Evolutionary conservation across 1,140 invertebrate species (phyloP).

Genomic region (Diuraphis noxia): DNA sequence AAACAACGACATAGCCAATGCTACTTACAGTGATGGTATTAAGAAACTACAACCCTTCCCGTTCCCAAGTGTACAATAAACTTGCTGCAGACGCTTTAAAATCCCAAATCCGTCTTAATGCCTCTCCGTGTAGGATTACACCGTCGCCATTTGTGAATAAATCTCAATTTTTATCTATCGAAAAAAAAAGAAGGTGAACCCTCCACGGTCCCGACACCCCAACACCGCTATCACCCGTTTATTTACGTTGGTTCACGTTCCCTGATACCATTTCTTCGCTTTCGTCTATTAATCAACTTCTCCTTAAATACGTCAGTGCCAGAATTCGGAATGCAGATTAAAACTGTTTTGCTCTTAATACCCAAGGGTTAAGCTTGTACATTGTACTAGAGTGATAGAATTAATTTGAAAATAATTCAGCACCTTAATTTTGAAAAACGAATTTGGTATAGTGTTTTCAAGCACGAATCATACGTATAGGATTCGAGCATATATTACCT

Average conservation of each 20-base stretch:
- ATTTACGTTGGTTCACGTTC: not conserved
- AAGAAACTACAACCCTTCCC: slow-evolving; percentile 32
- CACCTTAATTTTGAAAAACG: slow-evolving; percentile 18
- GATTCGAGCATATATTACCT: not conserved
- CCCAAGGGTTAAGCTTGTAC: not conserved
- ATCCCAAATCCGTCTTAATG: slow-evolving; percentile 44
- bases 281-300: slow-evolving; percentile 45
- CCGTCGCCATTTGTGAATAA: slow-evolving; percentile 34
- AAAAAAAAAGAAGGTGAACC: not conserved
- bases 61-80: slow-evolving; percentile 41
- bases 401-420: slow-evolving; percentile 46
- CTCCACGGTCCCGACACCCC: not conserved
- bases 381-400: slow-evolving; percentile 20
- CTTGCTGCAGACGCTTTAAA: slow-evolving; percentile 24
- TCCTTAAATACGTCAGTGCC: slow-evolving; percentile 36
- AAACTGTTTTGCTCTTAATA: slow-evolving; percentile 45
- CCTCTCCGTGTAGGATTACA: slow-evolving; percentile 35
- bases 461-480: not conserved
- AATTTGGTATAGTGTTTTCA: not conserved
- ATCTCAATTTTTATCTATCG: slow-evolving; percentile 35
- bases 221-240: not conserved
- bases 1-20: not conserved
- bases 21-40: not conserved
- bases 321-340: slow-evolving; percentile 28
- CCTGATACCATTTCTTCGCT: not conserved